Evolutionary conservation across 1,140 invertebrate genomes (phyloP).

Genomic region (Nebria ingens): DNA sequence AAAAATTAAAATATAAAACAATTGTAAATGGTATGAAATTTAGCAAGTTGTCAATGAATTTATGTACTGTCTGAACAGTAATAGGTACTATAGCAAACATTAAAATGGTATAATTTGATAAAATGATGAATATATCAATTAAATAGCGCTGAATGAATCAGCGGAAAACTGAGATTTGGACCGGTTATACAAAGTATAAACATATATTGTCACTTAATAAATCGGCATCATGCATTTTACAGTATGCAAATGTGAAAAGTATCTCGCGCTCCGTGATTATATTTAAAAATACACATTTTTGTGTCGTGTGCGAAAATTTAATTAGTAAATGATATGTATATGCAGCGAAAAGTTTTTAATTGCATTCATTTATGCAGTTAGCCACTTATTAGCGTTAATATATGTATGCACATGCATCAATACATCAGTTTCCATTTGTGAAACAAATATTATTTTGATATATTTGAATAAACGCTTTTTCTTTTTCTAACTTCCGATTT

Average conservation of each 20-base stretch:
- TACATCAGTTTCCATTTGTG: not conserved
- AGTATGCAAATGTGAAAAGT: not conserved
- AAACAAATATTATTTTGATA: too few species aligned
- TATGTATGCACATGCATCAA: not conserved
- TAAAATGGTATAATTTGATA: too few species aligned
- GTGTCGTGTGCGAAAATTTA: not conserved
- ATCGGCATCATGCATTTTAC: not conserved
- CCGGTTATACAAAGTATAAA: not conserved
- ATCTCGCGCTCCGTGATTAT: not conserved
- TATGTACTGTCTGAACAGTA: too few species aligned
- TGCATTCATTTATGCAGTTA: not conserved
- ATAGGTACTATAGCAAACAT: too few species aligned
- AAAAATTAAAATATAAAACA: too few species aligned
- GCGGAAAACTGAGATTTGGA: too few species aligned
- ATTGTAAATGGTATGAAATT: too few species aligned
- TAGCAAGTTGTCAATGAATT: too few species aligned
- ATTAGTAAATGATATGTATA: not conserved
- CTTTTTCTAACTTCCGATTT: too few species aligned
- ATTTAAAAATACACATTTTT: not conserved
- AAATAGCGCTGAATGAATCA: too few species aligned
- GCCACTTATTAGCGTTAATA: not conserved
- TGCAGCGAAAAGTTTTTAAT: not conserved
- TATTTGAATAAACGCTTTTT: too few species aligned
- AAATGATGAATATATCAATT: too few species aligned
- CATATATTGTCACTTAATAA: not conserved